Evolutionary conservation across 2,888 invertebrate genomes (phyloP), one percentile per base, ranked within the genome.

Genomic region (Cerceris ruficornis): DNA sequence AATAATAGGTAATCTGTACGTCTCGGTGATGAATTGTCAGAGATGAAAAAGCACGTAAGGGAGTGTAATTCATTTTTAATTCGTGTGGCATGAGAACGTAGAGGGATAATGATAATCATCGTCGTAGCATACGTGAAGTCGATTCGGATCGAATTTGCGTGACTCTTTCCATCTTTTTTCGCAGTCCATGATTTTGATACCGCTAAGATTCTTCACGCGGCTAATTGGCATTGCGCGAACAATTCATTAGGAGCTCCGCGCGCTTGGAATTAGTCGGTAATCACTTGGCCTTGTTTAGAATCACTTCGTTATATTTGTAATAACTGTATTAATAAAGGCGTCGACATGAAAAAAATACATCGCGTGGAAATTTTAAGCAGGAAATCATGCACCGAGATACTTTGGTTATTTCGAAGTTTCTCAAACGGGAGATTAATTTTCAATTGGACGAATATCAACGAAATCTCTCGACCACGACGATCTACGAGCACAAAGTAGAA

Each of bases 141-240:
- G 66, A 71, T 66, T 17, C 67, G 70, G 74, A 74, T 77, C 49
- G 14, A 83, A 77, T 81, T 68, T 68, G 61, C 68, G 72, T 58
- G 68, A 72, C 67, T 80, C 64, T 69, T 69, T 72, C 74, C 67
- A 74, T 71, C 67, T 69, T 80, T 76, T 77, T 80, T 70, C 75
- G 65, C 76, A 75, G 64, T 64, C 64, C 64, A 66, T 71, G 74
- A 74, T 80, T 80, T 82, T 58, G 80, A 77, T 79, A 71, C 75
- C 80, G 77, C 73, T 83, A 82, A 58, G 66, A 69, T 80, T 80
- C 72, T 72, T 70, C 75, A 69, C 80, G 80, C 81, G 80, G 74
- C 77, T 81, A 81, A 81, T 81, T 80, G 80, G 73, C 76, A 72
- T 73, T 77, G 62, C 68, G 70, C 68, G 80, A 70, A 71, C 71